Percentiles rank a stretch among this genome's conserved stretches.
Conservation (phyloP, 2,113 vertebrate genomes). For the Cyanoderma ruficeps region DNA sequence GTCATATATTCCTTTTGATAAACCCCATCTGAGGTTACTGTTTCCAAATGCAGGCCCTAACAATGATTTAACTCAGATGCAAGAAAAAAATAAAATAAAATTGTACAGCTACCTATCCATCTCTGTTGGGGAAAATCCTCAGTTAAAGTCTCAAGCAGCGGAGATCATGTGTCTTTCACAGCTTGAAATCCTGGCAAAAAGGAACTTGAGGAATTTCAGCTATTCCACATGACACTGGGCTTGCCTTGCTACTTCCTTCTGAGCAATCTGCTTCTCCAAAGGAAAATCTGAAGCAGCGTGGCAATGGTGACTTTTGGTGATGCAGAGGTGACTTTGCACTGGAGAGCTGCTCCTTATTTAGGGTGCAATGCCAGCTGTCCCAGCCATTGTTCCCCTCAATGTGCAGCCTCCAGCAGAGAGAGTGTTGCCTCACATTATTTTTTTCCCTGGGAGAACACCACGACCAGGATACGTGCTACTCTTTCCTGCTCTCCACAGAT, state of each 20-base stretch:
- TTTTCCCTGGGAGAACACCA: neutral
- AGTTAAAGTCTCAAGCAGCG: neutral
- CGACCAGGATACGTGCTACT: neutral
- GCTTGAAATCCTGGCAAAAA: conserved; percentile 66
- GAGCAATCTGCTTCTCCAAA: neutral
- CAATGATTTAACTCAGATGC: neutral
- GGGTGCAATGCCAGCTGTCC: neutral
- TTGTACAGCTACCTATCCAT: conserved; percentile 39
- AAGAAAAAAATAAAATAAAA: neutral
- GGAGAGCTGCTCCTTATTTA: neutral
- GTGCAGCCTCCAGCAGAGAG: neutral
- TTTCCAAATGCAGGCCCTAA: neutral
- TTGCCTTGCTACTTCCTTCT: conserved; percentile 30
- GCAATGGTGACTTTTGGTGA: neutral
- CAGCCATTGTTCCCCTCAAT: neutral
- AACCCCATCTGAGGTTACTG: neutral
- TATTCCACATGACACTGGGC: conserved; percentile 54
- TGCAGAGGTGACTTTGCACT: neutral
- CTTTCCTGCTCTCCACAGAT: neutral
- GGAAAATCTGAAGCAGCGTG: neutral
- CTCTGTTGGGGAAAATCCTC: conserved; percentile 41
- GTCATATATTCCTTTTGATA: neutral
- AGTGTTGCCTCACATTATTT: neutral
- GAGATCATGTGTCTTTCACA: conserved; percentile 65
- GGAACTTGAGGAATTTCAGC: conserved; percentile 64